phyloP scores from a whole-genome alignment of 2,797 vertebrate genomes.

The Macropus fuliginosus region DNA sequence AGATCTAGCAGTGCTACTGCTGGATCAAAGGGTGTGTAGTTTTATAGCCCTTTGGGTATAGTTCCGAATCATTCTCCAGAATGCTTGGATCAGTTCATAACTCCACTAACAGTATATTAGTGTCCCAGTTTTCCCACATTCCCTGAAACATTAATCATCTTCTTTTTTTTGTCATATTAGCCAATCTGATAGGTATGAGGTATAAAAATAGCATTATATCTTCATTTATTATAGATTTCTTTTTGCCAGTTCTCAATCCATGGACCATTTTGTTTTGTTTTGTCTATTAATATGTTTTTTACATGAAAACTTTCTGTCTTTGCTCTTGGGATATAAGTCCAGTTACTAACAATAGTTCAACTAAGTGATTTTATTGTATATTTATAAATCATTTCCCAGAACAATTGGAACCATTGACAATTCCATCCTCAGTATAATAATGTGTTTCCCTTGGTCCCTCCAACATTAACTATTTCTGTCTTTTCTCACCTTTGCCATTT shows the following conservation, averaged over 20 bases:
- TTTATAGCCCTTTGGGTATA: neutral
- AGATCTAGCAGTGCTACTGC: neutral
- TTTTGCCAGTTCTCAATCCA: neutral
- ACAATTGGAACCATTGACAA: neutral
- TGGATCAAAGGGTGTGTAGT: neutral
- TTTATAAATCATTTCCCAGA: neutral
- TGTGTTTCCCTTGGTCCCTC: neutral
- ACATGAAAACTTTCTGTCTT: neutral
- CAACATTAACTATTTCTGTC: neutral
- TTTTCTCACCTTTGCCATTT: neutral
- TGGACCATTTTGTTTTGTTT: neutral
- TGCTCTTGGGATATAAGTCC: neutral
- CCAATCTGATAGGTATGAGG: neutral
- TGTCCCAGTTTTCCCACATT: neutral
- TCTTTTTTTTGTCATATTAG: neutral
- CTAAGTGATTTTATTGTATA: neutral
- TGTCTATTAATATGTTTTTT: neutral
- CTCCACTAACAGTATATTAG: neutral
- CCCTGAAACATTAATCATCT: neutral
- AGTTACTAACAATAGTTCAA: neutral
- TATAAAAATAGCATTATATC: neutral
- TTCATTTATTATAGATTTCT: neutral
- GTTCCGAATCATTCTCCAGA: neutral
- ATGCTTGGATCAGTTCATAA: neutral
- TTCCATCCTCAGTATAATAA: neutral